Conservation (phyloP, 2,113 vertebrate genomes). For the Eleginops maclovinus region DNA sequence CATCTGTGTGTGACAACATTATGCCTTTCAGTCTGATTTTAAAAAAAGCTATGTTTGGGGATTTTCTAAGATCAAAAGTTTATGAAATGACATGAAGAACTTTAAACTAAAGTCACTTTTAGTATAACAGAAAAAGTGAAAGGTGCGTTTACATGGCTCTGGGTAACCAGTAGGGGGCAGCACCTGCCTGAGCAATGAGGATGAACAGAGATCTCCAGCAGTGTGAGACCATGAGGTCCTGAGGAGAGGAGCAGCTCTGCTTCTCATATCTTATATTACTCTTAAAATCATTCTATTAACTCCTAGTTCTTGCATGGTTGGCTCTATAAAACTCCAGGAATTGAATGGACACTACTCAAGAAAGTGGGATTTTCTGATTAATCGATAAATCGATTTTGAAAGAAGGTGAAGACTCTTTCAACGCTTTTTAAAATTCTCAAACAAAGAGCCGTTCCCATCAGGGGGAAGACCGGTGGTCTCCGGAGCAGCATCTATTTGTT, state of each 20-base stretch:
- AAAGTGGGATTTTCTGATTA: background rate
- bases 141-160: background rate
- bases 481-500: conserved; percentile 35
- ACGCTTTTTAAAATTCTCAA: too few species aligned
- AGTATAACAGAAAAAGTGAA: background rate
- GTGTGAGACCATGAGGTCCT: conserved; percentile 42
- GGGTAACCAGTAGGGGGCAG: conserved; percentile 54
- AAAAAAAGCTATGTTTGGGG: too few species aligned
- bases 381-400: too few species aligned
- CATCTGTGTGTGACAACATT: too few species aligned
- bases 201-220: background rate
- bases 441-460: background rate
- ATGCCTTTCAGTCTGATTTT: background rate
- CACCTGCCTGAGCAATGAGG: background rate
- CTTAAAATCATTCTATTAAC: too few species aligned
- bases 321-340: background rate
- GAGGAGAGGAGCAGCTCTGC: conserved; percentile 13
- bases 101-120: background rate
- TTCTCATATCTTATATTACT: background rate
- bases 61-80: background rate
- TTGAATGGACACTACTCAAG: background rate
- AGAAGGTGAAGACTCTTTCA: background rate
- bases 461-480: background rate
- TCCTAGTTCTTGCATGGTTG: fast-evolving
- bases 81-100: background rate